A percentile compares a stretch with the other conserved stretches of the same genome.
These are phyloP conservation scores for Pimpla rufipes DNA, from an alignment of 2,888 invertebrate genomes.

Conservation along the genomic window DNA sequence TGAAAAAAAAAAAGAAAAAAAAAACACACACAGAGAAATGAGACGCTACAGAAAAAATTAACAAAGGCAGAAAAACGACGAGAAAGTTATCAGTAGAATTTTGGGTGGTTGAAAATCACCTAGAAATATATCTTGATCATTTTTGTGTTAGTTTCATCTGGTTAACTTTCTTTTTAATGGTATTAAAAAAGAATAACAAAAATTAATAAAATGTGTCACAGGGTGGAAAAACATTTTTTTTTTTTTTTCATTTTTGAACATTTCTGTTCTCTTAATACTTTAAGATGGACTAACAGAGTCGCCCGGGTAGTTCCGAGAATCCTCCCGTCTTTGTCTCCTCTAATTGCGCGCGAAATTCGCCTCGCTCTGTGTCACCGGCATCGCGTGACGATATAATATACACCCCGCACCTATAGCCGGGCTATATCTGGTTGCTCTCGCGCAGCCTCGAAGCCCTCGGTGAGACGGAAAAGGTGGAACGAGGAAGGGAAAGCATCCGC, in stretches of 20 bases:
- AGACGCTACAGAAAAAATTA: conserved; percentile 14
- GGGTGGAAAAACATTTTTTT: neutral
- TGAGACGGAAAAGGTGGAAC: conserved; percentile 43
- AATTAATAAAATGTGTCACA: neutral
- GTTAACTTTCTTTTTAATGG: too few species aligned
- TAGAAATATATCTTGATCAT: too few species aligned
- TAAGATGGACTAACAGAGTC: neutral
- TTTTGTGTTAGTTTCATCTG: too few species aligned
- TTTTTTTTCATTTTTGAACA: neutral
- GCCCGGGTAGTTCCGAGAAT: conserved; percentile 6
- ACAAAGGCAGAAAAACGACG: neutral
- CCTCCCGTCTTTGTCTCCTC: conserved; percentile 68
- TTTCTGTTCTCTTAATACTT: neutral
- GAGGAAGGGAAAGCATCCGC: conserved; percentile 29
- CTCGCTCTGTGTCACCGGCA: conserved; percentile 72
- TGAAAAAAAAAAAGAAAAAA: conserved; percentile 59
- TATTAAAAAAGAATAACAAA: too few species aligned
- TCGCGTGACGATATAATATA: conserved; percentile 75
- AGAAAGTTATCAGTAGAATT: neutral
- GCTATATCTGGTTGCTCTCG: conserved; percentile 34
- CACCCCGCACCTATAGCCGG: conserved; percentile 54
- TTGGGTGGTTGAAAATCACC: too few species aligned
- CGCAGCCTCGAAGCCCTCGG: conserved; percentile 39
- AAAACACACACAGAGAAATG: conserved; percentile 39
- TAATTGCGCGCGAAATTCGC: conserved; percentile 83